Percentiles rank a stretch among this genome's conserved stretches.
phyloP scores from a whole-genome alignment of 2,797 vertebrate genomes.

The Picus viridis region DNA sequence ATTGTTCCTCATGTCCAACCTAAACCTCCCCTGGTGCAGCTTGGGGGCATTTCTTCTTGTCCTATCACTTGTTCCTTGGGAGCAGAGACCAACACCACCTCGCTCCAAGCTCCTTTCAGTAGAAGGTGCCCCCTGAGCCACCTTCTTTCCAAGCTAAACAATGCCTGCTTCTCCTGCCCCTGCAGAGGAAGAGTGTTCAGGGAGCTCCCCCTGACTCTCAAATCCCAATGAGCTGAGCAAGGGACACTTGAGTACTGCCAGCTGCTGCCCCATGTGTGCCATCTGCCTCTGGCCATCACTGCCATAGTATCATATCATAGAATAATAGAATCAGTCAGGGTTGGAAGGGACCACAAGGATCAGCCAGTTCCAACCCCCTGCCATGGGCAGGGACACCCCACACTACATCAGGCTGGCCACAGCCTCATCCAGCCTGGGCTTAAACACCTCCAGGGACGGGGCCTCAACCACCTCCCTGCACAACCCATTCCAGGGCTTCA shows the following conservation, averaged over 20 bases:
- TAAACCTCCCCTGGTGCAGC: not conserved
- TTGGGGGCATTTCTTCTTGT: not conserved
- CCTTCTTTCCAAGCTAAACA: not conserved
- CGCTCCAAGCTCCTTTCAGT: not conserved
- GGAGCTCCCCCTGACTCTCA: not conserved
- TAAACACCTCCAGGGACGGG: too few species aligned
- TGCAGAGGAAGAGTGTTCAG: not conserved
- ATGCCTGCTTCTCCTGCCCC: not conserved
- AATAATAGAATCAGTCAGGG: too few species aligned
- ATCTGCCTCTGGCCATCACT: not conserved
- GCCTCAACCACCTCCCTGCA: too few species aligned
- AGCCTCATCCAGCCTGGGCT: too few species aligned
- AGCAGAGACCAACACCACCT: not conserved
- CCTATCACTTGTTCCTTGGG: not conserved
- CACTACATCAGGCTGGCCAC: too few species aligned
- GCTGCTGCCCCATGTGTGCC: fast-evolving
- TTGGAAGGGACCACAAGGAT: too few species aligned
- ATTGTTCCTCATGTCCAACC: not conserved
- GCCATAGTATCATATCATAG: too few species aligned
- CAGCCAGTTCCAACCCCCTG: too few species aligned
- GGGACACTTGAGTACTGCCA: not conserved
- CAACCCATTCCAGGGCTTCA: too few species aligned
- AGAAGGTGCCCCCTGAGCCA: not conserved
- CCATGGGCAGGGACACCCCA: too few species aligned
- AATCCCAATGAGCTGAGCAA: fast-evolving